phyloP scores from a whole-genome alignment of 2,888 invertebrate species.

The Cantharis rustica region DNA sequence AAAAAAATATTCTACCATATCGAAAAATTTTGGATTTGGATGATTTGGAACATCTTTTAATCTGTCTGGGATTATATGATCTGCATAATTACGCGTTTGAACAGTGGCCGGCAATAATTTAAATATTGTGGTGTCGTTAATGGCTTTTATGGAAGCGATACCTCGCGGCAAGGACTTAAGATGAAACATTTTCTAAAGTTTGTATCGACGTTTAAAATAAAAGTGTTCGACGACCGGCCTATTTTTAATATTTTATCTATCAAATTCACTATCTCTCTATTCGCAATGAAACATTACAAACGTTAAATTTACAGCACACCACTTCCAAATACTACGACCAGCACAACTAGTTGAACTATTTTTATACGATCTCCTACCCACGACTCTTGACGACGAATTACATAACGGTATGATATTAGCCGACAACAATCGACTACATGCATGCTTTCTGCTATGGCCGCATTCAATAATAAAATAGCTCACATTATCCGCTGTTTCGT shows the following conservation, averaged over 20 bases:
- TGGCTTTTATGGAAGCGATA: conserved; percentile 60
- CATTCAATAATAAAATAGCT: not conserved
- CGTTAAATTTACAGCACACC: not conserved
- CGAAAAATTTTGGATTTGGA: conserved; percentile 87
- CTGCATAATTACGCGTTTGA: conserved; percentile 61
- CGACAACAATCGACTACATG: not conserved
- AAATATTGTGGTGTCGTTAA: conserved; percentile 56
- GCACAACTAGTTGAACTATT: not conserved
- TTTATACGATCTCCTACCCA: not conserved
- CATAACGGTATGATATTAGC: not conserved
- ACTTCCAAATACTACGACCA: not conserved
- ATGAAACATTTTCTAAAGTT: conserved; percentile 69
- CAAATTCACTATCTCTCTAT: not conserved
- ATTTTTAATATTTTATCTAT: not conserved
- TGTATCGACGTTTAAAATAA: not conserved
- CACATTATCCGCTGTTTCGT: too few relatives aligned
- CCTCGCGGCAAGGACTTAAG: conserved; percentile 71
- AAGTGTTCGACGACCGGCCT: not conserved
- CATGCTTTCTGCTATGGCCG: not conserved
- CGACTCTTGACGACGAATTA: not conserved
- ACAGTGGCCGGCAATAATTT: conserved; percentile 62
- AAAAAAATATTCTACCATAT: conserved; percentile 99
- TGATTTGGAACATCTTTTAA: conserved; percentile 79
- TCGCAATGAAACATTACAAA: not conserved
- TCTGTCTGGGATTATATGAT: conserved; percentile 82